Evolutionary conservation across 2,797 vertebrate genomes (phyloP), one percentile per base, ranked within the genome.

Genomic region (Parotocinclus haroldoi): DNA sequence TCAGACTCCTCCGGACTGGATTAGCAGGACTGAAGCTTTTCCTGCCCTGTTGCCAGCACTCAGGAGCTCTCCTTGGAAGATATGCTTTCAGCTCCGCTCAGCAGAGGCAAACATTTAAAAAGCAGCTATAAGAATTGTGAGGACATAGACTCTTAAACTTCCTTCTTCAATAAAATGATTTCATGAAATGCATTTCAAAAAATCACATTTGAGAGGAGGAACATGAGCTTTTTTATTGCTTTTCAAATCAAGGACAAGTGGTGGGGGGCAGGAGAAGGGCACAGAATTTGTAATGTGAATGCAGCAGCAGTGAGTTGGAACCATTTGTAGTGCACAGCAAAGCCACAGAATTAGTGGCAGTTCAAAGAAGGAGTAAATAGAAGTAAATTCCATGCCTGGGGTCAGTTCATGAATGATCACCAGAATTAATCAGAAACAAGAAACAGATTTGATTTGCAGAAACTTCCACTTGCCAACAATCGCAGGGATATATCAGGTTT

Each of bases 101-200:
- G 60, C 60, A 48, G 54, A 63, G 66, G 55, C 48, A 76, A 77
- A 72, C 68, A 68, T 74, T 77, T 69, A 69, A 74, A 77, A 72
- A 56, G 54, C 55, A 61, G 58, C 69, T 27, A 27, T 48, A 59
- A 48, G 27, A 79, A 78, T 87, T 84, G 38, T 89, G 57, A 63
- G 54, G 66, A 66, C 49, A 63, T 54, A 64, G 52, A 57, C 46
- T 73, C 68, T 71, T 83, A 65, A 88, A 83, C 88, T 82, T 79
- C 80, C 82, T 84, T 80, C 76, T 72, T 56, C 84, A 86, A 87
- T 87, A 69, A 71, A 84, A 89, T 84, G 70, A 66, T 83, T 86
- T 85, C 76, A 82, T 83, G 84, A 82, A 88, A 88, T 84, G 83
- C 79, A 78, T 80, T 79, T 82, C 80, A 81, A 37, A 56, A 87